These are phyloP conservation scores for Pimpla rufipes DNA, from an alignment of 2,888 invertebrate genomes.

Conservation along the genomic window DNA sequence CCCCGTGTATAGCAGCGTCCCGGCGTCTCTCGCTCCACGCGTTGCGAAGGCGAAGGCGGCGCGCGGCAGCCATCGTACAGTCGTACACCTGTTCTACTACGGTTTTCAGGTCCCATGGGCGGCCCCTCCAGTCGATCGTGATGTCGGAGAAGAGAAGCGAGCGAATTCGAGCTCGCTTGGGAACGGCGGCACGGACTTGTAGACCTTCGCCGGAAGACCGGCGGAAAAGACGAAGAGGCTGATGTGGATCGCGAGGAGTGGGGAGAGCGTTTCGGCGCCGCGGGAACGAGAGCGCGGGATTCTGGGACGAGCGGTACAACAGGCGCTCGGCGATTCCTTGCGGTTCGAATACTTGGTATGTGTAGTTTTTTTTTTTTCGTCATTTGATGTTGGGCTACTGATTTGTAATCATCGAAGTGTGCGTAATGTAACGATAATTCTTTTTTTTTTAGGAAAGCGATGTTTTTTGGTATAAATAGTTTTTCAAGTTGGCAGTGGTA, in stretches of 20 bases:
- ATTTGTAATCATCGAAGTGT: too few relatives aligned
- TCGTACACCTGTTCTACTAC: conserved; percentile 55
- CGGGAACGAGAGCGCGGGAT: conserved; percentile 22
- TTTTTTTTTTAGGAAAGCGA: too few relatives aligned
- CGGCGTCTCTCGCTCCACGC: too few relatives aligned
- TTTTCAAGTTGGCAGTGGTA: too few relatives aligned
- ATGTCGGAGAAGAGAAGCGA: conserved; percentile 40
- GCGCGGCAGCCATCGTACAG: neutral
- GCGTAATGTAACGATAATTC: too few relatives aligned
- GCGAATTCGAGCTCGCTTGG: conserved; percentile 43
- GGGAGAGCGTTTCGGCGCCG: neutral
- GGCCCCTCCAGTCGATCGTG: conserved; percentile 52
- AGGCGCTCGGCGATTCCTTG: too few relatives aligned
- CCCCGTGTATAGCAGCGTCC: conserved; percentile 42
- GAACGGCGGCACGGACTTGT: conserved; percentile 21
- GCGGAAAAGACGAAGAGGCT: conserved; percentile 22
- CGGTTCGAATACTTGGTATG: too few relatives aligned
- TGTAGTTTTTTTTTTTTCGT: too few relatives aligned
- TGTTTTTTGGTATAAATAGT: too few relatives aligned
- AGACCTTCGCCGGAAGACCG: neutral
- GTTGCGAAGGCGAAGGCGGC: neutral
- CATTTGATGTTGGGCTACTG: too few relatives aligned
- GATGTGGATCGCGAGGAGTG: conserved; percentile 26
- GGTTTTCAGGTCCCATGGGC: conserved; percentile 50
- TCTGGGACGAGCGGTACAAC: conserved; percentile 1